Percentiles rank a stretch among this genome's conserved stretches.
These are phyloP conservation scores for Hipparchia semele DNA, from an alignment of 2,888 invertebrate species.

Conservation along the genomic window DNA sequence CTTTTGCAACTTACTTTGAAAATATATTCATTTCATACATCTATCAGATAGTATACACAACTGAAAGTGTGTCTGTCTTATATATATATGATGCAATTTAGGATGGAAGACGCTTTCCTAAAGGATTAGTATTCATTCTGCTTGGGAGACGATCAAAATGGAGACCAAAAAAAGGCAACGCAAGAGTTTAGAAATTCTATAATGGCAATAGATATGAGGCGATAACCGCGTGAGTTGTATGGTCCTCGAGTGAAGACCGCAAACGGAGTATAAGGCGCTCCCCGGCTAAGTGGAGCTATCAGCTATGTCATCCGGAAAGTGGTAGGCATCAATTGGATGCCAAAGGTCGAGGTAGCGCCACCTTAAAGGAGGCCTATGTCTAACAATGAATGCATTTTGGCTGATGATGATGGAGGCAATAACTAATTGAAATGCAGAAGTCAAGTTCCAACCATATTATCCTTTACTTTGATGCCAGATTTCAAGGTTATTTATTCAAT, in stretches of 20 bases:
- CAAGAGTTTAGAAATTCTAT: background rate
- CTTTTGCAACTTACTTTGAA: background rate
- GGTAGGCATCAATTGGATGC: too few species aligned
- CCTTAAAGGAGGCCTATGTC: too few species aligned
- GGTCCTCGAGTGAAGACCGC: too few species aligned
- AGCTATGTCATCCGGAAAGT: too few species aligned
- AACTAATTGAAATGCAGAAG: background rate
- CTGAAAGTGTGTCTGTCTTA: too few species aligned
- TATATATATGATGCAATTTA: background rate
- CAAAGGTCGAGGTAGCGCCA: too few species aligned
- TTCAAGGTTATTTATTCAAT: background rate
- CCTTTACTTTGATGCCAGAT: background rate
- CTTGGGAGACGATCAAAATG: background rate
- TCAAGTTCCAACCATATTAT: background rate
- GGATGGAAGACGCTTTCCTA: background rate
- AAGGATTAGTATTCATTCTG: background rate
- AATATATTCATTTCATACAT: background rate
- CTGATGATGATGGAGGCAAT: too few species aligned
- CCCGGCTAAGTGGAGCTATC: too few species aligned
- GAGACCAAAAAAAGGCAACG: background rate
- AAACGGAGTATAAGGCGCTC: too few species aligned
- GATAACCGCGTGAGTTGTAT: too few species aligned
- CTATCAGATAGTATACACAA: too few species aligned
- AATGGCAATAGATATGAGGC: background rate
- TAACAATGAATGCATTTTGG: too few species aligned